Percentiles rank a stretch among this genome's conserved stretches.
phyloP scores from a whole-genome alignment of 2,888 invertebrate genomes.

The Lysandra coridon region DNA sequence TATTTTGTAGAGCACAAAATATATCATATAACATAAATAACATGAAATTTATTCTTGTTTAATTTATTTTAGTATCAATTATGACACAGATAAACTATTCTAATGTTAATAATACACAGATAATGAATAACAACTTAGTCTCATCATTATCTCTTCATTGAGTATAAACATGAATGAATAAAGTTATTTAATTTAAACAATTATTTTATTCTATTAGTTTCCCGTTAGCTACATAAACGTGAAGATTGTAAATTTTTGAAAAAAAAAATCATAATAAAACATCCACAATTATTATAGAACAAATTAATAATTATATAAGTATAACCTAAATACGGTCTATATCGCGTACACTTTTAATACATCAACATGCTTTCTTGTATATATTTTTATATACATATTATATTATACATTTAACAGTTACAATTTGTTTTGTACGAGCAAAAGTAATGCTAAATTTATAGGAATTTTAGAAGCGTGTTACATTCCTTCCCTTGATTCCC shows the following conservation, averaged over 20 bases:
- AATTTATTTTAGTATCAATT: background rate
- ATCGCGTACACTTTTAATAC: too few species aligned
- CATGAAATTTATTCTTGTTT: background rate
- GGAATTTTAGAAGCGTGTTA: too few species aligned
- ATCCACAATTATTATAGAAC: background rate
- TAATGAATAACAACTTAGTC: background rate
- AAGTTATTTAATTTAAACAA: background rate
- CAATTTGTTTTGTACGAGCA: too few species aligned
- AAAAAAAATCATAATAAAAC: background rate
- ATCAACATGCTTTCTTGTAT: too few species aligned
- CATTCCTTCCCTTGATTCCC: too few species aligned
- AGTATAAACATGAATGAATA: background rate
- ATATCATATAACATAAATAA: background rate
- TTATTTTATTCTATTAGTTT: background rate
- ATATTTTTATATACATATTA: too few species aligned
- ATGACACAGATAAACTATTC: background rate
- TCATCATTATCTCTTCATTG: background rate
- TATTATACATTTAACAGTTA: too few species aligned
- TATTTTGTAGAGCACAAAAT: too few species aligned
- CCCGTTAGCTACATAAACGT: background rate
- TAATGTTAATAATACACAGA: conserved; percentile 1
- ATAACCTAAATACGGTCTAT: too few species aligned
- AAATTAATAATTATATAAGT: too few species aligned
- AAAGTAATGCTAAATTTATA: too few species aligned
- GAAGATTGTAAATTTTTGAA: background rate